A percentile compares a stretch with the other conserved stretches of the same genome.
phyloP scores from a whole-genome alignment of 1,140 invertebrate species.

The Holcopasites calliopsidis region DNA sequence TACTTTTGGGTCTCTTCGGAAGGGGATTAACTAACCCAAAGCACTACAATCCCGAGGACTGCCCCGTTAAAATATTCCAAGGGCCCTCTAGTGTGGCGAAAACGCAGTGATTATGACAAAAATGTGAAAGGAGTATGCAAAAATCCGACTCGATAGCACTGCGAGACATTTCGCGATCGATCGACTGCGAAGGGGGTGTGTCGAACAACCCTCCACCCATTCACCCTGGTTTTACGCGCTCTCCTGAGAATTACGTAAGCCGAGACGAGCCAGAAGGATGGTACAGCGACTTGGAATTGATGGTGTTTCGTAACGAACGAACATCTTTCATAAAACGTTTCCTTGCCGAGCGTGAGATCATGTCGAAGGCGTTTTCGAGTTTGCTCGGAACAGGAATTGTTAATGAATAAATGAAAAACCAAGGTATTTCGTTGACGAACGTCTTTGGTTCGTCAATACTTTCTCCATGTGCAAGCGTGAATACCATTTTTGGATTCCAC shows the following conservation, averaged over 20 bases:
- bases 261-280: constrained; percentile 36
- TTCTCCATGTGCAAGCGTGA: no score
- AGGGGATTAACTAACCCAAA: not conserved
- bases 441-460: no score
- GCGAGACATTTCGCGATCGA: constrained; percentile 60
- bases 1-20: not conserved
- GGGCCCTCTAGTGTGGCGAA: no score
- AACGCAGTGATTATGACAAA: not conserved
- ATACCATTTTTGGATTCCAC: no score
- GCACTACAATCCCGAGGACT: not conserved
- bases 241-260: constrained; percentile 59
- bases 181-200: constrained; percentile 62
- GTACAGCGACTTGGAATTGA: not conserved
- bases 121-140: constrained; percentile 5
- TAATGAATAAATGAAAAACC: no score
- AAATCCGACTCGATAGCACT: constrained; percentile 44
- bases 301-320: constrained; percentile 37
- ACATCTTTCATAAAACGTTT: constrained; percentile 16
- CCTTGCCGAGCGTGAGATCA: constrained; percentile 7
- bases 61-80: no score
- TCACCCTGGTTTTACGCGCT: constrained; percentile 53
- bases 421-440: no score
- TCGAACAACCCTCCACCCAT: constrained; percentile 48
- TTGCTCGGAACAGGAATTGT: no score
- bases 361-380: no score